Conservation (phyloP, 1,140 invertebrate genomes). For the Nomia melanderi region DNA sequence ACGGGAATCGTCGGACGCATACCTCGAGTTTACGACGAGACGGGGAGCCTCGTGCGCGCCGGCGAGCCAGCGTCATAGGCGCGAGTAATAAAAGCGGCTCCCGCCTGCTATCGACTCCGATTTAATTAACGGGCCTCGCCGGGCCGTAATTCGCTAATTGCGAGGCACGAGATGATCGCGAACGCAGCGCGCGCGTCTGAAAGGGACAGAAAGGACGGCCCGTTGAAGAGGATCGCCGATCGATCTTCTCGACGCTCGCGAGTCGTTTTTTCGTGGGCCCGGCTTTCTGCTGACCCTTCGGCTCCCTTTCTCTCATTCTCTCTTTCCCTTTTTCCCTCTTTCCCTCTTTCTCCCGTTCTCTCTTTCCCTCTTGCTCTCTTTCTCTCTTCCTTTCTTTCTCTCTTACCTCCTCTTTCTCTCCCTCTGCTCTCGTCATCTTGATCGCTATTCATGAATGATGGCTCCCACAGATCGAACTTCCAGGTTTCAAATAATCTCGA, state of each 20-base stretch:
- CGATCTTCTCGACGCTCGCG: constrained; percentile 64
- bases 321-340: too few species aligned
- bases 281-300: constrained; percentile 10
- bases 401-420: neutral
- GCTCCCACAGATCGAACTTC: constrained; percentile 27
- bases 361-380: too few species aligned
- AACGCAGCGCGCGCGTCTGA: constrained; percentile 28
- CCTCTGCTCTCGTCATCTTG: neutral
- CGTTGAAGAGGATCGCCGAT: constrained; percentile 62
- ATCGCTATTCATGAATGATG: constrained; percentile 8
- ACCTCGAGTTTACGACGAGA: neutral
- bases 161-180: constrained; percentile 63
- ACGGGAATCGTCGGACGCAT: constrained; percentile 4
- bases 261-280: constrained; percentile 54
- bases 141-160: constrained; percentile 76
- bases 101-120: constrained; percentile 69
- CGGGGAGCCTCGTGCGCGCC: neutral
- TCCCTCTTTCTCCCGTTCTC: too few species aligned
- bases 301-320: neutral
- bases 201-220: constrained; percentile 58
- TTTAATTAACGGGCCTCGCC: constrained; percentile 75
- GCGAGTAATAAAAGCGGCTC: constrained; percentile 68
- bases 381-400: too few species aligned
- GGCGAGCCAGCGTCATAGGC: constrained; percentile 49
- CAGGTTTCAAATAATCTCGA: constrained; percentile 3